Percentiles rank a stretch among this genome's conserved stretches.
Conservation (phyloP, 2,888 invertebrate genomes). For the Eucriotettix oculatus region DNA sequence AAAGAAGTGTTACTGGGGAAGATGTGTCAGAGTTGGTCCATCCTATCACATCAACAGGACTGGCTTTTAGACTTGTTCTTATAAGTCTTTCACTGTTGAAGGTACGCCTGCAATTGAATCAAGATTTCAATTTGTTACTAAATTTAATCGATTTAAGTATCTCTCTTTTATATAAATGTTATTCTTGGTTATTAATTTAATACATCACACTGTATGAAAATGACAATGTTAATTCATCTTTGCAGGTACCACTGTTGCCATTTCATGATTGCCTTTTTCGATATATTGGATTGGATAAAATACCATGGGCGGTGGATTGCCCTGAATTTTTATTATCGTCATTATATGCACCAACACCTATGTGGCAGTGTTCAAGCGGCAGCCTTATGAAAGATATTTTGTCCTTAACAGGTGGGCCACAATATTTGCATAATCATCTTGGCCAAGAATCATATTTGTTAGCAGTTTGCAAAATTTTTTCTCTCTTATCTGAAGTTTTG, state of each 20-base stretch:
- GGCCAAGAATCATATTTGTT: slow-evolving; percentile 40
- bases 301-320: slow-evolving; percentile 30
- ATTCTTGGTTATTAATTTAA: too few relatives aligned
- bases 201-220: too few relatives aligned
- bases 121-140: neutral
- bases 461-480: slow-evolving; percentile 34
- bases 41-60: slow-evolving; percentile 39
- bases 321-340: slow-evolving; percentile 31
- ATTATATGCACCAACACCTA: slow-evolving; percentile 17
- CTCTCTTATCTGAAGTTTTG: slow-evolving; percentile 33
- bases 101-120: slow-evolving; percentile 10
- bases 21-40: slow-evolving; percentile 51
- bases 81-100: slow-evolving; percentile 34
- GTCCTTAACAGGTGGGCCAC: slow-evolving; percentile 37
- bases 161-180: too few relatives aligned
- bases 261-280: slow-evolving; percentile 18
- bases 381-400: slow-evolving; percentile 25
- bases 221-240: too few relatives aligned
- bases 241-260: slow-evolving; percentile 22
- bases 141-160: too few relatives aligned
- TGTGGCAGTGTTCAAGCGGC: slow-evolving; percentile 11
- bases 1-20: slow-evolving; percentile 44
- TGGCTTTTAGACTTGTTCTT: slow-evolving; percentile 36
- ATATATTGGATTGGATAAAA: slow-evolving; percentile 21
- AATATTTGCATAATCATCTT: slow-evolving; percentile 38